phyloP scores from a whole-genome alignment of 2,888 invertebrate species.

The Anodontia alba region DNA sequence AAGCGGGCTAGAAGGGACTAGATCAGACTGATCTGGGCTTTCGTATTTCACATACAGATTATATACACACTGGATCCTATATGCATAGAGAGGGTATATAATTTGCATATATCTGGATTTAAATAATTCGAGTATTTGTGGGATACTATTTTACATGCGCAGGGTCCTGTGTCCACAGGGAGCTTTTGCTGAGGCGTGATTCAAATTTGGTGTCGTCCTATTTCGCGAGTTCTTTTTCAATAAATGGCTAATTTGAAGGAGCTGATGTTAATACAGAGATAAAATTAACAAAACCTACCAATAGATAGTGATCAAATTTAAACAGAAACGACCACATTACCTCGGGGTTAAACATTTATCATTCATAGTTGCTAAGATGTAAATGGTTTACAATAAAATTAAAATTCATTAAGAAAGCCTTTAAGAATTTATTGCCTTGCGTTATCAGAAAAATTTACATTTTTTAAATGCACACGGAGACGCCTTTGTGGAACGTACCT shows the following conservation, averaged over 20 bases:
- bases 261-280: conserved; percentile 8
- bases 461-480: not conserved
- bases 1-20: too few species aligned
- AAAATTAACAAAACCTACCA: conserved; percentile 14
- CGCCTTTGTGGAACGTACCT: not conserved
- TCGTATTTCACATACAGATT: too few species aligned
- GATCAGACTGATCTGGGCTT: too few species aligned
- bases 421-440: conserved; percentile 2
- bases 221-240: not conserved
- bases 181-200: too few species aligned
- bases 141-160: too few species aligned
- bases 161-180: too few species aligned
- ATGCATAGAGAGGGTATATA: too few species aligned
- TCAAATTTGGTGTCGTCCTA: too few species aligned
- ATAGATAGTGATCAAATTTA: conserved; percentile 16
- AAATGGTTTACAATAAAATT: conserved; percentile 15
- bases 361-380: conserved; percentile 21
- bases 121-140: too few species aligned
- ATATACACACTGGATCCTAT: too few species aligned
- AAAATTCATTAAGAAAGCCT: conserved; percentile 15
- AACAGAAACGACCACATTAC: conserved; percentile 11
- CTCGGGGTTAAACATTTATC: conserved; percentile 9
- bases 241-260: conserved; percentile 15
- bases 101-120: too few species aligned
- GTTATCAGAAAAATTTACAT: conserved; percentile 9